Percentiles rank a stretch among this genome's conserved stretches.
Evolutionary conservation across 2,113 vertebrate genomes (phyloP).

Genomic region (Aramus guarauna): DNA sequence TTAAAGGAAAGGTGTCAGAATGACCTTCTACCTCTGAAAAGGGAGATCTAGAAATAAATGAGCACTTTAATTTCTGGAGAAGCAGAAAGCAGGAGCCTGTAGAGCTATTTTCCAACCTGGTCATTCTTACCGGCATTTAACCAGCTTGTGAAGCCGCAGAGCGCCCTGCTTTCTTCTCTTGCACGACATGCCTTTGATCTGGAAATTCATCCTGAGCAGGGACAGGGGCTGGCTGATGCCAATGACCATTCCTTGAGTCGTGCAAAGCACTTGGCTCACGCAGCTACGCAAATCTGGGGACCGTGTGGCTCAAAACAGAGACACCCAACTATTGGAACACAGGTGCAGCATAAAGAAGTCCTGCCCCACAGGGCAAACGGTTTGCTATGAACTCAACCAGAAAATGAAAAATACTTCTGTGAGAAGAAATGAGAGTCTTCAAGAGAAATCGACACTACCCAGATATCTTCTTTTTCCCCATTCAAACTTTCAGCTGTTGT

Average conservation of each 20-base stretch:
- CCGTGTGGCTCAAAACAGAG: neutral
- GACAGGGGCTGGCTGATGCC: neutral
- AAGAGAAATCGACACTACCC: neutral
- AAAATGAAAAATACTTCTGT: neutral
- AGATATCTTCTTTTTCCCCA: neutral
- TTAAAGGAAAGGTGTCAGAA: neutral
- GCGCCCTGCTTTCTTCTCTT: neutral
- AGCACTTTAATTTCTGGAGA: neutral
- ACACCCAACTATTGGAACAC: neutral
- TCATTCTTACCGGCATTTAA: neutral
- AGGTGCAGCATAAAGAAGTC: neutral
- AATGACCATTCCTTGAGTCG: neutral
- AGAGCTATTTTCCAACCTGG: neutral
- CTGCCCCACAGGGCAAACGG: neutral
- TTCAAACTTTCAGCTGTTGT: neutral
- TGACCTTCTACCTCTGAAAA: neutral
- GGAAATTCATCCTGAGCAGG: neutral
- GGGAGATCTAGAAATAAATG: neutral
- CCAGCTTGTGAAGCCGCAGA: neutral
- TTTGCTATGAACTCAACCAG: neutral
- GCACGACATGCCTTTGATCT: neutral
- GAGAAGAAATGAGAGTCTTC: neutral
- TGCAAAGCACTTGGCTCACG: neutral
- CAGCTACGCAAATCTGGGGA: rapidly evolving
- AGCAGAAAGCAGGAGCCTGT: neutral